Evolutionary conservation across 2,113 vertebrate genomes (phyloP).

Genomic region (Chloropsis hardwickii): DNA sequence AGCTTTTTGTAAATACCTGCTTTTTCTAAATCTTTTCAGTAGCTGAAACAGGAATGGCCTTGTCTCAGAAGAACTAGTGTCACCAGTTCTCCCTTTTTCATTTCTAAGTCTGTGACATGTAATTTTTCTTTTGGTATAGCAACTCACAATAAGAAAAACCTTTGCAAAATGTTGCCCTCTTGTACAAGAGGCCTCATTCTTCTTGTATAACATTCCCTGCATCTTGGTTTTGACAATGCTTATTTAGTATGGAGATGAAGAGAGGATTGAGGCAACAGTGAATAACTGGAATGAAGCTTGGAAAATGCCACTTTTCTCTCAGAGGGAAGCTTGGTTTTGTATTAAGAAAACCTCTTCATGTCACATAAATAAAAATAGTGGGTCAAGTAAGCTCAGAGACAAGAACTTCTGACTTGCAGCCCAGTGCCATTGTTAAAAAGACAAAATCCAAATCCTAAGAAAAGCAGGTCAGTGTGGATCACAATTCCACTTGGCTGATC

Average conservation of each 20-base stretch:
- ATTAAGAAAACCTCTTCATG: not conserved
- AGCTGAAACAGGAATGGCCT: not conserved
- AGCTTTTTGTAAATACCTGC: not conserved
- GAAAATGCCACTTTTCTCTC: not conserved
- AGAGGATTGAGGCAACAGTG: not conserved
- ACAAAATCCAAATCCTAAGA: not conserved
- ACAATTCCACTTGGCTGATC: not conserved
- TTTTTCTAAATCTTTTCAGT: not conserved
- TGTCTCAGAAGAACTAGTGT: not conserved
- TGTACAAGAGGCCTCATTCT: not conserved
- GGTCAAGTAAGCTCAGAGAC: not conserved
- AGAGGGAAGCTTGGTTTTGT: not conserved
- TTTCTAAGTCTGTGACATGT: not conserved
- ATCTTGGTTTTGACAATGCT: not conserved
- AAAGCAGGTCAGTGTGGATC: not conserved
- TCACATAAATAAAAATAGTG: not conserved
- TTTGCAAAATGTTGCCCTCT: not conserved
- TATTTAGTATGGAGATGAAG: not conserved
- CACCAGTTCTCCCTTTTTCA: not conserved
- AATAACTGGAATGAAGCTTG: not conserved
- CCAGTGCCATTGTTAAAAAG: not conserved
- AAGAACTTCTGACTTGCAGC: not conserved
- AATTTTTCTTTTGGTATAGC: not conserved
- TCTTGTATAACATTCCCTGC: not conserved
- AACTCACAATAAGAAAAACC: not conserved